A percentile compares a stretch with the other conserved stretches of the same genome.
phyloP scores from a whole-genome alignment of 2,113 vertebrate genomes.

The Bos javanicus region DNA sequence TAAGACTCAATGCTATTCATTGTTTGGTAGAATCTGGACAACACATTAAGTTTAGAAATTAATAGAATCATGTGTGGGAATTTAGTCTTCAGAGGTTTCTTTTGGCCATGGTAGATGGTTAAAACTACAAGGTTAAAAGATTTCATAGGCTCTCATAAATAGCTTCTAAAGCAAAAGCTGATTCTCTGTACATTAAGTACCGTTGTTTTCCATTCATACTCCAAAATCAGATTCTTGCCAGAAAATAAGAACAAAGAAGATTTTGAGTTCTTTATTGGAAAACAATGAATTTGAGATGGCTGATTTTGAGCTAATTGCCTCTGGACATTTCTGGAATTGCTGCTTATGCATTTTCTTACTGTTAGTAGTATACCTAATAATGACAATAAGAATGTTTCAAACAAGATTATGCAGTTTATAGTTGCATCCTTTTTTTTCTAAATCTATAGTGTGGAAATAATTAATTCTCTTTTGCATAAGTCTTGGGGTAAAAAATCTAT shows the following conservation, averaged over 20 bases:
- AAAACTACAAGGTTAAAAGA: not conserved
- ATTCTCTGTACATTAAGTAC: not conserved
- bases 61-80: not conserved
- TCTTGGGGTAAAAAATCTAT: not conserved
- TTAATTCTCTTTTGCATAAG: not conserved
- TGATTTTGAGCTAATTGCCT: not conserved
- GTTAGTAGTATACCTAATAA: not conserved
- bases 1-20: not conserved
- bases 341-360: not conserved
- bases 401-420: not conserved
- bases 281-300: not conserved
- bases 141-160: not conserved
- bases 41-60: not conserved
- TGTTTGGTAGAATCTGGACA: not conserved
- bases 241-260: conserved; percentile 12
- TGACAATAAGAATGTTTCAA: not conserved
- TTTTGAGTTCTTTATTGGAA: not conserved
- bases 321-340: not conserved
- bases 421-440: not conserved
- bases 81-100: not conserved
- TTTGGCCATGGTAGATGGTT: not conserved
- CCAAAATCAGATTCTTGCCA: not conserved
- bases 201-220: not conserved
- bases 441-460: not conserved
- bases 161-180: not conserved